Conservation (phyloP, 2,888 invertebrate species). For the Folsomia candida region DNA sequence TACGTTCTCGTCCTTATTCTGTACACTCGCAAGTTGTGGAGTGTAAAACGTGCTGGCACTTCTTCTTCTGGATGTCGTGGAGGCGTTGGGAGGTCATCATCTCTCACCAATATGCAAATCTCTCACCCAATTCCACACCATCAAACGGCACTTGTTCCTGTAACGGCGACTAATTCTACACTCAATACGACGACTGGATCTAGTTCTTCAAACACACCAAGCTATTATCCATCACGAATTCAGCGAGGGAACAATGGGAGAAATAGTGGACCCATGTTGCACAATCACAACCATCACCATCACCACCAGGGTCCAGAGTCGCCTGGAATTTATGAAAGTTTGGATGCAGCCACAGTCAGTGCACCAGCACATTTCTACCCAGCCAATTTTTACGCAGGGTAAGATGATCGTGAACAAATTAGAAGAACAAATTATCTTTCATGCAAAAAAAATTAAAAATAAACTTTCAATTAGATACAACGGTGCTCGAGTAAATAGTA, state of each 20-base stretch:
- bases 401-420: too few species aligned
- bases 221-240: background rate
- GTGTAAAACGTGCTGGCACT: conserved; percentile 21
- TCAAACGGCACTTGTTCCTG: conserved; percentile 11
- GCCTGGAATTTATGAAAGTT: conserved; percentile 33
- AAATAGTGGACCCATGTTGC: background rate
- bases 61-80: conserved; percentile 12
- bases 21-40: conserved; percentile 34
- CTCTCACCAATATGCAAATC: conserved; percentile 9
- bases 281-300: background rate
- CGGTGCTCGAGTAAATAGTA: too few species aligned
- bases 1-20: conserved; percentile 32
- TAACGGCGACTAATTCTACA: conserved; percentile 22
- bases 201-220: background rate
- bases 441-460: too few species aligned
- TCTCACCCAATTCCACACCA: conserved; percentile 34
- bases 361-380: conserved; percentile 29
- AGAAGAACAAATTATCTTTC: too few species aligned
- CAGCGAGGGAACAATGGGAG: background rate
- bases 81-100: background rate
- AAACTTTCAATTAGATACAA: conserved; percentile 19
- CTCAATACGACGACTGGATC: conserved; percentile 22
- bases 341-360: conserved; percentile 19
- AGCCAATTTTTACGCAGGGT: conserved; percentile 31
- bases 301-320: conserved; percentile 25